These are phyloP conservation scores for Rhabdomys dilectus DNA, from an alignment of 2,113 vertebrate genomes.

Conservation along the genomic window DNA sequence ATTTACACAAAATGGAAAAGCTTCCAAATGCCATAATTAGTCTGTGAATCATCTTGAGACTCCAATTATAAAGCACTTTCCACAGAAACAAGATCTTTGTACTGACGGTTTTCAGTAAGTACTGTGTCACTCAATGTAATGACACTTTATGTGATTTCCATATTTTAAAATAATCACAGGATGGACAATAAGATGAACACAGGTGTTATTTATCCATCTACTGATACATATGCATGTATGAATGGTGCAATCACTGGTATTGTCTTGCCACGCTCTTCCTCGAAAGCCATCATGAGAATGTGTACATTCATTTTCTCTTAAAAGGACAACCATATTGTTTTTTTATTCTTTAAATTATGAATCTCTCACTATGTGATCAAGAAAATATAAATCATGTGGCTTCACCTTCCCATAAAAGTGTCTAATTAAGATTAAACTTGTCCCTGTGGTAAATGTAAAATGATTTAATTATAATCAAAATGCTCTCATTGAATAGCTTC, in stretches of 20 bases:
- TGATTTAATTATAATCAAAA: constrained; percentile 86
- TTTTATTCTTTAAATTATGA: constrained; percentile 35
- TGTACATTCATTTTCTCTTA: neutral
- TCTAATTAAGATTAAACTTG: constrained; percentile 82
- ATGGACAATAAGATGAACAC: neutral
- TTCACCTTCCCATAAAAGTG: constrained; percentile 72
- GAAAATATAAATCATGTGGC: constrained; percentile 59
- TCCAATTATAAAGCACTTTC: neutral
- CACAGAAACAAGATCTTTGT: neutral
- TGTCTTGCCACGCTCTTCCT: neutral
- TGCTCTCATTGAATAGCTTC: constrained; percentile 84
- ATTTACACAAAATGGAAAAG: neutral
- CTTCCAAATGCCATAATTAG: neutral
- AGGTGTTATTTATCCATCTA: neutral
- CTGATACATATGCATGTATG: neutral
- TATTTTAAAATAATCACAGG: neutral
- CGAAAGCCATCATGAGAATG: neutral
- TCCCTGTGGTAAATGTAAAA: constrained; percentile 80
- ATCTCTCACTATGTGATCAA: constrained; percentile 45
- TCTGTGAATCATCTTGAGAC: neutral
- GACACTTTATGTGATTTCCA: neutral
- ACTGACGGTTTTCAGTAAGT: neutral
- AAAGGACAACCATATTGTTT: constrained; percentile 38
- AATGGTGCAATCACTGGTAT: neutral
- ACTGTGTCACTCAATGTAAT: neutral